Percentiles rank a stretch among this genome's conserved stretches.
Conservation (phyloP, 2,888 invertebrate species). For the Oscheius onirici region DNA sequence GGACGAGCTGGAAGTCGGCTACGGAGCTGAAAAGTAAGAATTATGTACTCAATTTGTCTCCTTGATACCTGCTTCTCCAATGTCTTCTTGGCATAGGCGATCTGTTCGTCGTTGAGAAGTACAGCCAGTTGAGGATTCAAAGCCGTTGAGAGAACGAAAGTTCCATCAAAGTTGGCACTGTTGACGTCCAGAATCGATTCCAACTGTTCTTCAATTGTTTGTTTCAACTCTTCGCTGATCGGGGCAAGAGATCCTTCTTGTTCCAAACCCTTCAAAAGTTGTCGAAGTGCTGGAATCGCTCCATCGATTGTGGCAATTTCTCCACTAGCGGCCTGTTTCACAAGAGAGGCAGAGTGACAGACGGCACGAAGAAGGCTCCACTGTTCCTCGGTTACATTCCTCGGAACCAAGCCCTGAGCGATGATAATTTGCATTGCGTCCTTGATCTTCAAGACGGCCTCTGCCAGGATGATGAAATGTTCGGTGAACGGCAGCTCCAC, state of each 20-base stretch:
- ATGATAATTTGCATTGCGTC: conserved; percentile 36
- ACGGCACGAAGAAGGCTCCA: conserved; percentile 35
- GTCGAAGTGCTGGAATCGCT: conserved; percentile 62
- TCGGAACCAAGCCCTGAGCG: conserved; percentile 12
- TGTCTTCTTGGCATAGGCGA: conserved; percentile 46
- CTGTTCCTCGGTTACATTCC: conserved; percentile 12
- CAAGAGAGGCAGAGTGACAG: conserved; percentile 30
- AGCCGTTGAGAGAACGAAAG: conserved; percentile 56
- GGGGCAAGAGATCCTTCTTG: conserved; percentile 38
- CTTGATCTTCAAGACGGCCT: conserved; percentile 45
- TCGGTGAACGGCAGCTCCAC: conserved; percentile 58
- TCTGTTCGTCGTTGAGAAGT: conserved; percentile 53
- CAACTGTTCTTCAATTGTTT: conserved; percentile 33
- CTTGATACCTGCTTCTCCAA: conserved; percentile 49
- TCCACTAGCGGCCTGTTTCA: conserved; percentile 39
- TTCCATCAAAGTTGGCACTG: conserved; percentile 45
- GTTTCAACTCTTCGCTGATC: conserved; percentile 6
- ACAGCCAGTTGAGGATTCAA: conserved; percentile 64
- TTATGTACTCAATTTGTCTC: not conserved
- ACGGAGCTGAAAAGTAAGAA: not conserved
- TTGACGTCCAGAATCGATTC: conserved; percentile 45
- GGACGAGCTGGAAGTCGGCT: conserved; percentile 23
- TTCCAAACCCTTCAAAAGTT: conserved; percentile 55
- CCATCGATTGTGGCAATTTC: conserved; percentile 61
- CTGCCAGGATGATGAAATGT: conserved; percentile 51